These are phyloP conservation scores for Drosophila rufa DNA, from an alignment of 1,140 invertebrate species.

Conservation along the genomic window DNA sequence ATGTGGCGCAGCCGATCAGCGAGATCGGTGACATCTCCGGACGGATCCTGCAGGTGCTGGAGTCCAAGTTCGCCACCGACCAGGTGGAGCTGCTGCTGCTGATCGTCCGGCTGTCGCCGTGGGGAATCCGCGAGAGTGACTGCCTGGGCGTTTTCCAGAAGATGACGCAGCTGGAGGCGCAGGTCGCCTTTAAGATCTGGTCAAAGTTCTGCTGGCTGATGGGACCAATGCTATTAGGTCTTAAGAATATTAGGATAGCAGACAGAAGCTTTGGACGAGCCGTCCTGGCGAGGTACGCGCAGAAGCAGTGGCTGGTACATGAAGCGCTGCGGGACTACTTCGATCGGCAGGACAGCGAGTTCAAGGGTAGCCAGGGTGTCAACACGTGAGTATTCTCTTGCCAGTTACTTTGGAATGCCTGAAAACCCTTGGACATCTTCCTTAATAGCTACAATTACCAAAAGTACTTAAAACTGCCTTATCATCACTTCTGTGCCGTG, in stretches of 20 bases:
- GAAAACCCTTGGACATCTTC: too few relatives aligned
- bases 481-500: conserved; percentile 86
- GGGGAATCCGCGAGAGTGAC: conserved; percentile 81
- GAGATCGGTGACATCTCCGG: conserved; percentile 74
- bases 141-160: conserved; percentile 81
- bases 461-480: conserved; percentile 93
- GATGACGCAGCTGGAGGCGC: conserved; percentile 77
- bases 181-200: conserved; percentile 84
- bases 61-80: conserved; percentile 73
- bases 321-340: conserved; percentile 82
- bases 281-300: conserved; percentile 75
- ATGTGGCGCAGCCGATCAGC: conserved; percentile 72
- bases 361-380: conserved; percentile 58
- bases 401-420: too few relatives aligned
- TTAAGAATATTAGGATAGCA: conserved; percentile 81
- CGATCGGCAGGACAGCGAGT: conserved; percentile 79
- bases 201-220: conserved; percentile 85
- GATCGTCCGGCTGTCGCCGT: conserved; percentile 74
- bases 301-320: conserved; percentile 83
- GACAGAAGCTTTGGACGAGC: conserved; percentile 76
- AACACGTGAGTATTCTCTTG: conserved; percentile 58
- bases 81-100: conserved; percentile 76
- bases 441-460: conserved; percentile 89
- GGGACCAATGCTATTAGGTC: conserved; percentile 84
- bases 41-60: conserved; percentile 74